These are phyloP conservation scores for Mylabris sibirica DNA, from an alignment of 2,888 invertebrate genomes.

Conservation along the genomic window DNA sequence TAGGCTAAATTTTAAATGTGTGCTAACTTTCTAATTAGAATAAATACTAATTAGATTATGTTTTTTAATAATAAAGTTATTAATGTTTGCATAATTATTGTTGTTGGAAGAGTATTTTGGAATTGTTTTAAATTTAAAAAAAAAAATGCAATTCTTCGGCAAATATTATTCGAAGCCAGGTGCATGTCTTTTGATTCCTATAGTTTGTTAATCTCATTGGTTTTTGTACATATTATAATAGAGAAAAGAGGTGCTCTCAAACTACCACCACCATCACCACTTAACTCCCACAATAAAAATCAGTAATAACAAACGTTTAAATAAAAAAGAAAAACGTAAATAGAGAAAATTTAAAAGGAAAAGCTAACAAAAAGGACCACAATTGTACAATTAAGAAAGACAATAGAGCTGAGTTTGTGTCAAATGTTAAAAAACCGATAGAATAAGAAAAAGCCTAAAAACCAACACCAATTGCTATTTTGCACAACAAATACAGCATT, in stretches of 20 bases:
- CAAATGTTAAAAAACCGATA: not conserved
- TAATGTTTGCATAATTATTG: not conserved
- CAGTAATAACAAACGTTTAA: not conserved
- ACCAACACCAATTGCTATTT: not conserved
- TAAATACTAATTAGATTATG: not conserved
- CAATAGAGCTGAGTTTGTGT: not conserved
- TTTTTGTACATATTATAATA: not conserved
- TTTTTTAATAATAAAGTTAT: not conserved
- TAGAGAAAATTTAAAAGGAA: not conserved
- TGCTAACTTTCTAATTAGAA: slow-evolving; percentile 1
- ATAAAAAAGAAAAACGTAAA: not conserved
- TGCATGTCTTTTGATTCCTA: slow-evolving; percentile 6
- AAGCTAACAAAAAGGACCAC: slow-evolving; percentile 10
- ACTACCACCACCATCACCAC: not conserved
- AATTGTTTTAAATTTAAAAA: not conserved
- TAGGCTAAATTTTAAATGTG: not conserved
- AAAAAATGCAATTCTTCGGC: slow-evolving; percentile 6
- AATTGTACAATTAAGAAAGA: not conserved
- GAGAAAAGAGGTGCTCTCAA: slow-evolving; percentile 6
- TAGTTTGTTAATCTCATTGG: not conserved
- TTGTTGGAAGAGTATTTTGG: not conserved
- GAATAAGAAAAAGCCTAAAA: not conserved
- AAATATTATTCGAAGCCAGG: not conserved
- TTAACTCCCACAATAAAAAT: not conserved
- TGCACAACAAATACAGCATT: slow-evolving; percentile 9